These are phyloP conservation scores for Cebus imitator DNA, from an alignment of 2,113 vertebrate genomes.

Conservation along the genomic window DNA sequence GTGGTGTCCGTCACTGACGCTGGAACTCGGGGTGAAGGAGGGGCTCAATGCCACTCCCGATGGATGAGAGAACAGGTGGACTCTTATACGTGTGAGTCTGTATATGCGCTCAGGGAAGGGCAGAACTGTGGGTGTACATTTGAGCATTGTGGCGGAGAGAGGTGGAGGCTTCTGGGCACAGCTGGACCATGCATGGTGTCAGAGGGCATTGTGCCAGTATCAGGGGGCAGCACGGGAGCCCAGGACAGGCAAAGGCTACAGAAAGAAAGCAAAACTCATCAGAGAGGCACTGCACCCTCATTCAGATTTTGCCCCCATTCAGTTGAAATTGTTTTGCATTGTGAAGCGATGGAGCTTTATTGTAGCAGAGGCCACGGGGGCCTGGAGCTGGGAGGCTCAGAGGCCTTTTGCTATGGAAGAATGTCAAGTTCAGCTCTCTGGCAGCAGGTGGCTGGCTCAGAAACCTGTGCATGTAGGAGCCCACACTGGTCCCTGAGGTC, in stretches of 20 bases:
- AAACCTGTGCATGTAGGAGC: background rate
- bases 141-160: background rate
- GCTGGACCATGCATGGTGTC: background rate
- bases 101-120: accelerated
- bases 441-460: background rate
- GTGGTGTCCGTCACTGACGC: background rate
- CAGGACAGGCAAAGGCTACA: background rate
- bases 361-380: accelerated
- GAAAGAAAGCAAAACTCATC: background rate
- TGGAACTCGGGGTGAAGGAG: background rate
- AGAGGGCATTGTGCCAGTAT: background rate
- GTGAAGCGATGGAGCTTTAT: accelerated
- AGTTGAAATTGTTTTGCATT: background rate
- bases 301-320: background rate
- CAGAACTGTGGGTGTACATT: accelerated
- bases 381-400: no score
- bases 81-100: accelerated
- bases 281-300: background rate
- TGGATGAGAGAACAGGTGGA: background rate
- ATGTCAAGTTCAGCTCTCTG: background rate
- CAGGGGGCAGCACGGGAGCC: background rate
- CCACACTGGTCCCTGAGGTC: background rate
- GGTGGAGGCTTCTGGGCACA: no score
- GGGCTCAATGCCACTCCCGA: background rate
- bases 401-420: background rate